Conservation (phyloP, 2,888 invertebrate genomes). For the Lordiphosa andalusiaca region DNA sequence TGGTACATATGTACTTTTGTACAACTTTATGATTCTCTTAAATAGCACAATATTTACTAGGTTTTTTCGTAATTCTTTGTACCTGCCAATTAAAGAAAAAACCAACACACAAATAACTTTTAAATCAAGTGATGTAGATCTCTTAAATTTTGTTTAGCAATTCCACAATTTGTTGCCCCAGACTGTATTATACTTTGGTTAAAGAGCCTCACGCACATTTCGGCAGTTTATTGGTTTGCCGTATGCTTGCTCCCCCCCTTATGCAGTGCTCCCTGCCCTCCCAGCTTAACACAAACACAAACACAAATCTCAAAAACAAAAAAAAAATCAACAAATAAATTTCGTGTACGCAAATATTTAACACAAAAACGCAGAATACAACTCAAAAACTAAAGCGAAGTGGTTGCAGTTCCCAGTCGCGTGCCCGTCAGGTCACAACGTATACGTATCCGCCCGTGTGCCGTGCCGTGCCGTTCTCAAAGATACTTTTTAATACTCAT, state of each 20-base stretch:
- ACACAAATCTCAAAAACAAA: conserved; percentile 7
- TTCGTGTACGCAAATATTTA: conserved; percentile 70
- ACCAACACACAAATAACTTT: too few species aligned
- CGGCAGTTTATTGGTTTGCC: conserved; percentile 58
- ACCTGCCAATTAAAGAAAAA: too few species aligned
- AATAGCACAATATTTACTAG: too few species aligned
- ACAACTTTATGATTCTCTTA: too few species aligned
- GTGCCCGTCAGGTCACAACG: conserved; percentile 67
- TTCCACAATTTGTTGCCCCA: conserved; percentile 8
- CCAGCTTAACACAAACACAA: conserved; percentile 1
- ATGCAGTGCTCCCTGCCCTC: conserved; percentile 11
- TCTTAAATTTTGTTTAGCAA: too few species aligned
- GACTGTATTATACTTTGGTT: conserved; percentile 33
- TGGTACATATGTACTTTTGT: too few species aligned
- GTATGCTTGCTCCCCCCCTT: conserved; percentile 31
- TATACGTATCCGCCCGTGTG: conserved; percentile 52
- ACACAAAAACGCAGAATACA: conserved; percentile 57
- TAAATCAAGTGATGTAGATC: too few species aligned
- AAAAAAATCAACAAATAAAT: conserved; percentile 54
- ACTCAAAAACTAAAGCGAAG: conserved; percentile 46
- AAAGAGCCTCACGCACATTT: conserved; percentile 58
- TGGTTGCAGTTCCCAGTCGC: conserved; percentile 73
- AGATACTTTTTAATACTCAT: not conserved
- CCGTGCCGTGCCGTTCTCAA: conserved; percentile 23
- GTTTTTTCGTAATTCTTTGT: too few species aligned